Evolutionary conservation across 64 coral and sea anemone genomes (phyloP).

Genomic region (Hydrozoanthus tunicans): DNA sequence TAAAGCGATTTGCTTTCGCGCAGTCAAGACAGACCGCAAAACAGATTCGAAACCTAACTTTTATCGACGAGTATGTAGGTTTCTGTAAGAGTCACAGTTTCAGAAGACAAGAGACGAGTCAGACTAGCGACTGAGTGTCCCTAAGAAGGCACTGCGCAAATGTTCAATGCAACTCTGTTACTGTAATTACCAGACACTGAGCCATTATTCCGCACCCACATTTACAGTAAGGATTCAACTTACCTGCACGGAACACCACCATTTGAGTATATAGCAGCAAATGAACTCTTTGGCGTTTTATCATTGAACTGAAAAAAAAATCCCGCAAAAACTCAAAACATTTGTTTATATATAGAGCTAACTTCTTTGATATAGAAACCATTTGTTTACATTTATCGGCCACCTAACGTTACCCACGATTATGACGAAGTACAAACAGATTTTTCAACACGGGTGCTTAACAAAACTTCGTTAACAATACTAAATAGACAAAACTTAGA

Average conservation of each 20-base stretch:
- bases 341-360: too few species aligned
- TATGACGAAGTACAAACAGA: too few species aligned
- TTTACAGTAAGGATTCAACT: background rate
- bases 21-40: too few species aligned
- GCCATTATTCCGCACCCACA: background rate
- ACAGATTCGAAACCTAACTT: too few species aligned
- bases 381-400: background rate
- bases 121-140: too few species aligned
- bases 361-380: background rate
- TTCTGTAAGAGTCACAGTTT: too few species aligned
- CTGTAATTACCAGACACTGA: background rate
- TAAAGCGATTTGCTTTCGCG: too few species aligned
- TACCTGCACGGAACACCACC: conserved; percentile 96
- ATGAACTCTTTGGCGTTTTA: conserved; percentile 83
- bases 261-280: conserved; percentile 93
- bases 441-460: background rate
- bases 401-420: too few species aligned
- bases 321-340: background rate
- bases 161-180: background rate
- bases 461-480: background rate
- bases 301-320: conserved; percentile 85
- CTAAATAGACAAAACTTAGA: too few species aligned
- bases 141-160: too few species aligned
- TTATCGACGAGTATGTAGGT: too few species aligned
- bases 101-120: too few species aligned